Conservation (phyloP, 2,888 invertebrate genomes). For the Clanis bilineata region DNA sequence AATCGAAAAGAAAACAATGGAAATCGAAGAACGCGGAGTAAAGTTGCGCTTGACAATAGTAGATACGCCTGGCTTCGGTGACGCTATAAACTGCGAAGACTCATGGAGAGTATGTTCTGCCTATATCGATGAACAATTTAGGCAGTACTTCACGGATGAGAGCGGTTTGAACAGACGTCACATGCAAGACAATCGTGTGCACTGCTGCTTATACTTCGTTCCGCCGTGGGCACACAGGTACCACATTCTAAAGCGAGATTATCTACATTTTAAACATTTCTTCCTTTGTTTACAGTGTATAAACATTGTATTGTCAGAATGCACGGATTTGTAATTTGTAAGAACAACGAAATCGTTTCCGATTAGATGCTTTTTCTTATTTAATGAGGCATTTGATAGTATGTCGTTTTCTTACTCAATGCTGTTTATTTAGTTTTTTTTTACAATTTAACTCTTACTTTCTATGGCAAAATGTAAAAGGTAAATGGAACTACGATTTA, state of each 20-base stretch:
- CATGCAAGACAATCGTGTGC: slow-evolving; percentile 97
- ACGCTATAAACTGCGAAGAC: slow-evolving; percentile 95
- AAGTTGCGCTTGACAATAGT: slow-evolving; percentile 94
- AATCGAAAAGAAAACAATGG: slow-evolving; percentile 92
- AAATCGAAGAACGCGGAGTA: slow-evolving; percentile 96
- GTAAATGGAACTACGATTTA: too few species aligned
- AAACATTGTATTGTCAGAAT: slow-evolving; percentile 14
- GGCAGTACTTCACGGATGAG: slow-evolving; percentile 93
- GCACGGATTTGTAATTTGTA: background rate
- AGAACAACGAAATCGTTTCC: background rate
- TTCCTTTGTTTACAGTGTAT: background rate
- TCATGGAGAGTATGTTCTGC: slow-evolving; percentile 96
- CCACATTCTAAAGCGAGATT: background rate
- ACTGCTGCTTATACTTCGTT: slow-evolving; percentile 97
- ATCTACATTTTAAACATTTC: slow-evolving; percentile 11
- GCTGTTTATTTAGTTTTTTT: too few species aligned
- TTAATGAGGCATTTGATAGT: background rate
- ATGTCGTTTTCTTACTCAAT: background rate
- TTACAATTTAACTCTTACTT: too few species aligned
- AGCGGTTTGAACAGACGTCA: slow-evolving; percentile 97
- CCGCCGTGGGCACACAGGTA: slow-evolving; percentile 98
- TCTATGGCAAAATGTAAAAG: too few species aligned
- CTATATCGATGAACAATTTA: slow-evolving; percentile 95
- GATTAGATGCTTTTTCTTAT: background rate
- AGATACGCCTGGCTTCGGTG: slow-evolving; percentile 98